Percentiles rank a stretch among this genome's conserved stretches.
phyloP scores from a whole-genome alignment of 2,113 vertebrate species.

The Syngnathus scovelli region DNA sequence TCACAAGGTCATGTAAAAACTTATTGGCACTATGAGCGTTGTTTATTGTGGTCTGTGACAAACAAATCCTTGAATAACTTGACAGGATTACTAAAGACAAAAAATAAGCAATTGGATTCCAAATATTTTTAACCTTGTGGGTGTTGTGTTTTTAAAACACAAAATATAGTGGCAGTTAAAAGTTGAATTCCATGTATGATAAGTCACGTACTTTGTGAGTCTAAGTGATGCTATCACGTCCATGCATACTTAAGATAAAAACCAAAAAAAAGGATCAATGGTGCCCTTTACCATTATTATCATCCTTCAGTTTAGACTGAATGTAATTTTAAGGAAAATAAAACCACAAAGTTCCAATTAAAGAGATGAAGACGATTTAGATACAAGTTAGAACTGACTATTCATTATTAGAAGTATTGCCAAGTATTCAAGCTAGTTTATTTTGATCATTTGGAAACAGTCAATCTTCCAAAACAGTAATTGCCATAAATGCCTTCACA shows the following conservation, averaged over 20 bases:
- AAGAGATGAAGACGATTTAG: background rate
- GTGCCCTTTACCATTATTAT: background rate
- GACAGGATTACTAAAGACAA: no score
- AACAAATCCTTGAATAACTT: no score
- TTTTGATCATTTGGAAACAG: slow-evolving; percentile 27
- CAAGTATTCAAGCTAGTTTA: slow-evolving; percentile 18
- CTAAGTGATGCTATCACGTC: background rate
- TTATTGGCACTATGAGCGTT: background rate
- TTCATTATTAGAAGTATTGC: background rate
- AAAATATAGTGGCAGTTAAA: background rate
- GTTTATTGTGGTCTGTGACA: background rate
- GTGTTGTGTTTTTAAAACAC: background rate
- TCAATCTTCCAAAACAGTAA: slow-evolving; percentile 39
- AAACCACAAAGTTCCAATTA: background rate
- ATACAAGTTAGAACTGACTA: no score
- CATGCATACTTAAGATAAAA: background rate
- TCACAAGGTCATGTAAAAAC: background rate
- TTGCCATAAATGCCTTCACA: slow-evolving; percentile 44
- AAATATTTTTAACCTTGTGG: no score
- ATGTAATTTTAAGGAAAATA: background rate
- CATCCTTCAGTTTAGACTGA: background rate
- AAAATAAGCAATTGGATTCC: no score
- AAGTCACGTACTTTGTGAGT: background rate
- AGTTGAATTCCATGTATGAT: background rate
- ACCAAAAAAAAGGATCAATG: no score